Evolutionary conservation across 2,888 invertebrate genomes (phyloP), one percentile per base, ranked within the genome.

Genomic region (Bombylius major): DNA sequence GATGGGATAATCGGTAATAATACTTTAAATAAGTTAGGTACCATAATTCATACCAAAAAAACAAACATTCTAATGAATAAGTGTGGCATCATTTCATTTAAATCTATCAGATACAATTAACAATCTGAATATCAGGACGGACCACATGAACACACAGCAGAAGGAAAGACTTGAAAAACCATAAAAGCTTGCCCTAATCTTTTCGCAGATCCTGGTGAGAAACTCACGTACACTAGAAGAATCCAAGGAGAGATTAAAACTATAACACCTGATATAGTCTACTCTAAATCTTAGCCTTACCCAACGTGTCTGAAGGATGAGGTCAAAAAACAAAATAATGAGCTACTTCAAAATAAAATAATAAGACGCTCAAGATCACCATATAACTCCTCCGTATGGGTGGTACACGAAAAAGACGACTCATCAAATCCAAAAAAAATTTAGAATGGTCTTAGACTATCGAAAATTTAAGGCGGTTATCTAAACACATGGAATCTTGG

Each of bases 371-470:
- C 47, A 61, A 4, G 60, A 61, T 53, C 59, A 56, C 4, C 60
- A 58, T 1, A 58, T 61, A 39, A 59, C 61, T 14, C 59, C 60
- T 39, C 60, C 60, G 5, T 44, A 51, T 5, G 23, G 61, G 11
- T 39, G 7, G 14, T 39, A 39, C 39, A 6, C 39, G 9, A 39
- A 39, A 39, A 39, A 39, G 39, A 6, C 7, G 39, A 39, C 9
- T 6, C 39, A 39, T 39, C 39, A 9, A 9, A 9, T 39, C n/a
- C n/a, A n/a, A n/a, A n/a, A 11, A 9, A 39, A 39, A 39, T 39
- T 9, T 9, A 39, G 39, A 9, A 39, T 39, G 39, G 39, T 39
- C 7, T 9, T 39, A 4, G 11, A 39, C 11, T 39, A 39, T 11
- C 39, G 39, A 9, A 39, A 39, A 39, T 39, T 39, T 4, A 39